Percentiles rank a stretch among this genome's conserved stretches.
phyloP scores from a whole-genome alignment of 2,113 vertebrate genomes.

The Sphaerodactylus townsendi region DNA sequence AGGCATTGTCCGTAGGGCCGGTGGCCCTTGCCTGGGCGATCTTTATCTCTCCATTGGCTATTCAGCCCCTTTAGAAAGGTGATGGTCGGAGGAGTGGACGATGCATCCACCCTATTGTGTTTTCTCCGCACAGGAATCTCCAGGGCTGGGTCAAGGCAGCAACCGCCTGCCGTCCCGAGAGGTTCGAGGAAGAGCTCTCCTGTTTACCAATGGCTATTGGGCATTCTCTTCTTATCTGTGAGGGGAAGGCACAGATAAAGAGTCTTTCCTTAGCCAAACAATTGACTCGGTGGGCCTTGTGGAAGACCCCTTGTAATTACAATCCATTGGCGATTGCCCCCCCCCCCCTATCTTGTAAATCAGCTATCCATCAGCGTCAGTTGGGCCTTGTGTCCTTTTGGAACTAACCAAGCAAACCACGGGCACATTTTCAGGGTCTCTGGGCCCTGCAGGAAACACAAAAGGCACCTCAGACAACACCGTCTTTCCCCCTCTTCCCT shows the following conservation, averaged over 20 bases:
- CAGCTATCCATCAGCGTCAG: slow-evolving; percentile 82
- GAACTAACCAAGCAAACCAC: slow-evolving; percentile 76
- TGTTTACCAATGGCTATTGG: slow-evolving; percentile 54
- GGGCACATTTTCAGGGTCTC: slow-evolving; percentile 55
- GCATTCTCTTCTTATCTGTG: slow-evolving; percentile 63
- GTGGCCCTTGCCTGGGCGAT: slow-evolving; percentile 61
- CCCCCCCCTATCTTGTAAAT: slow-evolving; percentile 78
- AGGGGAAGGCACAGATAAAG: slow-evolving; percentile 63
- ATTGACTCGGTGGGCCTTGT: slow-evolving; percentile 38
- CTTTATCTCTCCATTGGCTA: slow-evolving; percentile 77
- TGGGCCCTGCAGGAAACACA: slow-evolving; percentile 45
- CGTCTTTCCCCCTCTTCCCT: slow-evolving; percentile 33
- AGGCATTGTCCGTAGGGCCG: slow-evolving; percentile 72
- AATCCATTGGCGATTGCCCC: slow-evolving; percentile 66
- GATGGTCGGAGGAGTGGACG: slow-evolving; percentile 47
- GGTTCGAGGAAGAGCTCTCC: slow-evolving; percentile 28
- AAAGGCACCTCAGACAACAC: slow-evolving; percentile 50
- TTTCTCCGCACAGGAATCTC: slow-evolving; percentile 35
- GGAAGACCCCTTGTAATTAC: slow-evolving; percentile 55
- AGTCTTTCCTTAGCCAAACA: slow-evolving; percentile 63
- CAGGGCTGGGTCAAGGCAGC: background rate
- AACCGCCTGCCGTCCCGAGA: slow-evolving; percentile 6
- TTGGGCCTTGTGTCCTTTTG: slow-evolving; percentile 75
- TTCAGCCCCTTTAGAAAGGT: slow-evolving; percentile 59
- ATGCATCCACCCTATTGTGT: slow-evolving; percentile 60